Base-by-base conservation (phyloP, 2,113 vertebrate genomes). In the Macrotis lagotis region DNA sequence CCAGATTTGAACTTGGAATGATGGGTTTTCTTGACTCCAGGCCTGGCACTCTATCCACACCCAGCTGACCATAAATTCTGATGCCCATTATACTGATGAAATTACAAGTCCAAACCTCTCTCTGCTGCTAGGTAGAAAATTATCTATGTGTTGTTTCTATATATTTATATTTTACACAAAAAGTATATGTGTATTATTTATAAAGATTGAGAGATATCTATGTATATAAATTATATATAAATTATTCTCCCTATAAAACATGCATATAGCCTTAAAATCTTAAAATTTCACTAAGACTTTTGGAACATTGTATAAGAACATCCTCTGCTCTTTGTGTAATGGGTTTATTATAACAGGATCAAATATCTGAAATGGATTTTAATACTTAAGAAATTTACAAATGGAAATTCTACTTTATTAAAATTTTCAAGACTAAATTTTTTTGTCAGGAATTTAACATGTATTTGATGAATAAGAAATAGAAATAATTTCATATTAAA, bases 401-500 rank as follows among this genome's bases (percentile, higher is more conserved):
- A 55, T 51, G 94, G 95, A 96, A 93, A 6, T 50, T 95, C 51
- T 74, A 28, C 10, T 90, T 91, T 66, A 90, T 96, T 93, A 12
- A 48, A 11, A 89, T 93, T 90, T 91, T 91, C 5, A 96, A 44
- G 66, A 19, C 16, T 83, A 83, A 83, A 83, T 83, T n/a, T 74
- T 6, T 24, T 44, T 44, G 19, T 44, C 16, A 83, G 19, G 92
- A 91, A 92, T 94, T 91, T 50, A 92, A 47, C 49, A 89, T 50
- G 44, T 88, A 92, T 14, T 44, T 95, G 95, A 94, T 66, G 94
- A 94, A 94, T 50, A 90, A 95, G 93, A 90, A 92, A 93, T 90
- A 95, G 31, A 91, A 97, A 95, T 28, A 94, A 55, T 83, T 83
- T 83, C 66, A 83, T 44, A 19, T 83, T 83, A 83, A 83, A 44